phyloP scores from a whole-genome alignment of 1,140 invertebrate species.

The Leptopilina boulardi region DNA sequence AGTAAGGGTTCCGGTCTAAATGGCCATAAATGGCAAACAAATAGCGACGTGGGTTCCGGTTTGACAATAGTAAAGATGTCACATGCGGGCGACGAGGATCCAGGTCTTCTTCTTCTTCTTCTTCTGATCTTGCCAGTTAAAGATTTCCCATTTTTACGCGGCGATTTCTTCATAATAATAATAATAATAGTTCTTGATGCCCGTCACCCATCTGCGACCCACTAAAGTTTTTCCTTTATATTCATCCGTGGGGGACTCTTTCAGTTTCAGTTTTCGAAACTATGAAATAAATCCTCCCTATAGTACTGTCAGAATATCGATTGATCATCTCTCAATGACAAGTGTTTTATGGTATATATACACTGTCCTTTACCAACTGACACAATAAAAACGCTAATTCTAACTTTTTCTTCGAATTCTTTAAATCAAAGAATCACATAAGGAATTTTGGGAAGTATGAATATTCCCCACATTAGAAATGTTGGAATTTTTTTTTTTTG shows the following conservation, averaged over 20 bases:
- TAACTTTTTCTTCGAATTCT: background rate
- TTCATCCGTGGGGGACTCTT: slow-evolving; percentile 40
- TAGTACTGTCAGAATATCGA: background rate
- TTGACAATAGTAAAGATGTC: slow-evolving; percentile 64
- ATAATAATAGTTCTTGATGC: slow-evolving; percentile 40
- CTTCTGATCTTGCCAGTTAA: slow-evolving; percentile 44
- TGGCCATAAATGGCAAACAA: slow-evolving; percentile 63
- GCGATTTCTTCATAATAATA: slow-evolving; percentile 32
- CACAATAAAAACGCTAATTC: background rate
- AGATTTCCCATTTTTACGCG: slow-evolving; percentile 45
- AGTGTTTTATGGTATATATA: slow-evolving; percentile 13
- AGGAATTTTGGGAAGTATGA: too few relatives aligned
- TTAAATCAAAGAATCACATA: too few relatives aligned
- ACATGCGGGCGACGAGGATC: slow-evolving; percentile 50
- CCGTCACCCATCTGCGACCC: slow-evolving; percentile 44
- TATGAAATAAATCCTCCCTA: slow-evolving; percentile 7
- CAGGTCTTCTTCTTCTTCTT: slow-evolving; percentile 27
- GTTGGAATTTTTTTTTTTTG: too few relatives aligned
- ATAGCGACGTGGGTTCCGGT: slow-evolving; percentile 57
- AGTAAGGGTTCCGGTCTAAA: slow-evolving; percentile 54
- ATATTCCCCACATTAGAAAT: too few relatives aligned
- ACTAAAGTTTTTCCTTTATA: slow-evolving; percentile 35
- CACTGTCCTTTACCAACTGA: background rate
- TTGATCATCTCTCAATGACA: slow-evolving; percentile 30
- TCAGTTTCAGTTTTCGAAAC: slow-evolving; percentile 4